phyloP scores from a whole-genome alignment of 2,797 vertebrate genomes.

The Passerculus sandwichensis region DNA sequence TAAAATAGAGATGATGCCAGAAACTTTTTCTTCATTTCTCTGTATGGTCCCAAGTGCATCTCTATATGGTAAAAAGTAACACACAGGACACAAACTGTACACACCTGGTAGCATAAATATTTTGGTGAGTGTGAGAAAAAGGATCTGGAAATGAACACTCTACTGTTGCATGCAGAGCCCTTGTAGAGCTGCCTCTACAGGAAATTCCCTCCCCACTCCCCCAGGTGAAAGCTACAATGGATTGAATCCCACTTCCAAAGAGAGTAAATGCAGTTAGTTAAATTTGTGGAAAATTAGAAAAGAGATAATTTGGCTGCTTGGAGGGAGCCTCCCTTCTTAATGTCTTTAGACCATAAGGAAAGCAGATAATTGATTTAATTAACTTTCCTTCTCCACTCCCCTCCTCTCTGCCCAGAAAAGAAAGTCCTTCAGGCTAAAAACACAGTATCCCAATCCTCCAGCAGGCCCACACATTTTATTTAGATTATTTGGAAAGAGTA shows the following conservation, averaged over 20 bases:
- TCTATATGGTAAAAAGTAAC: rapidly evolving
- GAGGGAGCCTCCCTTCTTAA: neutral
- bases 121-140: neutral
- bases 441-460: neutral
- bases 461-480: neutral
- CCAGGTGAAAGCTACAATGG: neutral
- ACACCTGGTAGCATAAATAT: neutral
- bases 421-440: neutral
- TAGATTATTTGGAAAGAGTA: neutral
- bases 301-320: neutral
- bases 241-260: neutral
- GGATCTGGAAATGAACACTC: neutral
- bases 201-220: neutral
- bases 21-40: neutral
- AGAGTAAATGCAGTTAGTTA: neutral
- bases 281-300: slow-evolving; percentile 6
- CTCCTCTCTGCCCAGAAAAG: neutral
- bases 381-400: neutral
- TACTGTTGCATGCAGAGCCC: neutral
- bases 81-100: neutral
- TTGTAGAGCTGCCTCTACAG: neutral
- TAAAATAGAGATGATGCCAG: neutral
- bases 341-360: neutral
- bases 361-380: neutral
- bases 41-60: neutral